phyloP scores from a whole-genome alignment of 1,140 invertebrate genomes.

The Ips typographus region DNA sequence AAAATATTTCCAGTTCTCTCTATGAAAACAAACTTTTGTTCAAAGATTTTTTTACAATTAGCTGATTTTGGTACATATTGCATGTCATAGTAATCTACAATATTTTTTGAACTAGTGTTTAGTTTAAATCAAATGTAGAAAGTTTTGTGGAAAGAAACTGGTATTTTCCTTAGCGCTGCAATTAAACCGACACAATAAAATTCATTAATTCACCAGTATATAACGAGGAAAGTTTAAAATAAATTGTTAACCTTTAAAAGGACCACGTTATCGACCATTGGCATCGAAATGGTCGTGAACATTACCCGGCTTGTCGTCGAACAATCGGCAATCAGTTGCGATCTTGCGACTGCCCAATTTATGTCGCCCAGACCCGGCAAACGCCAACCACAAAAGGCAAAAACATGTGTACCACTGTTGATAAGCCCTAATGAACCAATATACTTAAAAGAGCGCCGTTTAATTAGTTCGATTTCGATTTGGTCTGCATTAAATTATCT shows the following conservation, averaged over 20 bases:
- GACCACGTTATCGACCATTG: conserved; percentile 8
- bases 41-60: no score
- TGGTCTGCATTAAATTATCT: not conserved
- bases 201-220: no score
- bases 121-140: no score
- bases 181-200: no score
- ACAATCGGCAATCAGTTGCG: conserved; percentile 7
- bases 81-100: no score
- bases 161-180: no score
- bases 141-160: no score
- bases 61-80: no score
- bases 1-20: no score
- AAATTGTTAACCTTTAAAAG: conserved; percentile 10
- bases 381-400: conserved; percentile 25
- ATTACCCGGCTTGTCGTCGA: conserved; percentile 12
- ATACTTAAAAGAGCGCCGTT: conserved; percentile 29
- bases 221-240: not conserved
- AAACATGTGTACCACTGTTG: conserved; percentile 23
- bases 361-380: conserved; percentile 18
- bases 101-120: no score
- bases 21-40: no score
- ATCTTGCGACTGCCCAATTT: conserved; percentile 23
- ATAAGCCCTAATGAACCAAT: conserved; percentile 34
- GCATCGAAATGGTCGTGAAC: conserved; percentile 28
- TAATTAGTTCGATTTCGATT: conserved; percentile 25